Evolutionary conservation across 1,140 invertebrate species (phyloP), one percentile per base, ranked within the genome.

Genomic region (Frieseomelitta varia): DNA sequence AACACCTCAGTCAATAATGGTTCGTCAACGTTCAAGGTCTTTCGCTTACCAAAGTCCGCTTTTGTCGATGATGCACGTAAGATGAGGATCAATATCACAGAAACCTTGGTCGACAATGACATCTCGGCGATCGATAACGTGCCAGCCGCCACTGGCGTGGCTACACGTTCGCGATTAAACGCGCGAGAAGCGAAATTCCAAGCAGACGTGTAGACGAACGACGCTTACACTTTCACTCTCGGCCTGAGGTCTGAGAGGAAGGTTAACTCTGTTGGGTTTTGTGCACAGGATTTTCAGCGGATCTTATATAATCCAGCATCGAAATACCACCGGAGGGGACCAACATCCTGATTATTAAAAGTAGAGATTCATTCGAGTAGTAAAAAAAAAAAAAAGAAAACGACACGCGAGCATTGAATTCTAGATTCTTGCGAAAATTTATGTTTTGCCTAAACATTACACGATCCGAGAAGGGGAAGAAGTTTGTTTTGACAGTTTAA

Each of bases 171-270:
- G 39, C n/a, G 61, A 27, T 61, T 17, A 34, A 19, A 65, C 78
- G 27, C 30, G 72, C 61, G 56, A 79, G 15, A 30, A 68, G n/a
- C 27, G 55, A 12, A 27, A 24, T 80, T 82, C 47, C 21, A 67
- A 27, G 34, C 21, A 51, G 34, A 39, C 63, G 58, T 15, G 61
- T 73, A 21, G 14, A 51, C 56, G 30, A 27, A 17, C 80, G 80
- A 81, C 90, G 90, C 88, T 91, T 78, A 78, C 91, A 89, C 94
- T 94, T 94, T 94, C 94, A 94, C 93, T 93, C 93, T 92, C 91
- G 24, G 82, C 85, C 79, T 81, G 91, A 90, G 87, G 94, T 93
- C 92, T 94, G 93, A 90, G 81, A 86, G 73, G 53, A 84, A 82
- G 47, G 65, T 75, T 73, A 55, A 21, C 73, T 10, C 73, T 56